These are phyloP conservation scores for Oscheius onirici DNA, from an alignment of 2,888 invertebrate species.

Conservation along the genomic window DNA sequence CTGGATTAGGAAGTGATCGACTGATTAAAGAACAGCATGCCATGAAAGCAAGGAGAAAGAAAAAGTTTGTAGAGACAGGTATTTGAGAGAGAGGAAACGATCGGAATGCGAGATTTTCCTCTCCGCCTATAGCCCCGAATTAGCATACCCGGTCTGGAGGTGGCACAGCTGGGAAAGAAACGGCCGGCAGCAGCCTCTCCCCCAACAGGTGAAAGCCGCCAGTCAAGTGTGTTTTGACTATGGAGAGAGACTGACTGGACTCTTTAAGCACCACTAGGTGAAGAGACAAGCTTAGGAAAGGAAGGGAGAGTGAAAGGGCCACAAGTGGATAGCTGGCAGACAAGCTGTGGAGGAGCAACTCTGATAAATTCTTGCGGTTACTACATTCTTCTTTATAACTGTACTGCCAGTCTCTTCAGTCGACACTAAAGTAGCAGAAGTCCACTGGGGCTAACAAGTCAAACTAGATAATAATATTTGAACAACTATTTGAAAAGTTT, in stretches of 20 bases:
- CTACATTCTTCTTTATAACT: too few relatives aligned
- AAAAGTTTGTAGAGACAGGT: background rate
- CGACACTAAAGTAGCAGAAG: too few relatives aligned
- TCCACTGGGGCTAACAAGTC: too few relatives aligned
- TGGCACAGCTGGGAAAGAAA: too few relatives aligned
- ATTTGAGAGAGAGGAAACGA: background rate
- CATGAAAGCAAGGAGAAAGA: background rate
- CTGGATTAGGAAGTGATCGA: constrained; percentile 11
- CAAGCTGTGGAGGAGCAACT: too few relatives aligned
- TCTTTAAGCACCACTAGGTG: constrained; percentile 14
- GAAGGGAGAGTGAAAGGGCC: background rate
- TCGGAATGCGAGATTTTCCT: constrained; percentile 12
- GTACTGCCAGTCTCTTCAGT: too few relatives aligned
- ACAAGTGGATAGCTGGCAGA: background rate
- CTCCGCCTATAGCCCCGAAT: background rate
- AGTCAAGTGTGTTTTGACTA: constrained; percentile 27
- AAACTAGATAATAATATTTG: too few relatives aligned
- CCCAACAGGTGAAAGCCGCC: constrained; percentile 9
- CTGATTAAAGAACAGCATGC: constrained; percentile 1
- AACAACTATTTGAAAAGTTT: too few relatives aligned
- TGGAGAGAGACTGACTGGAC: background rate
- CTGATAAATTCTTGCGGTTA: too few relatives aligned
- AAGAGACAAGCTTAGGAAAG: background rate
- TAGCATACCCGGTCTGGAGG: constrained; percentile 7
- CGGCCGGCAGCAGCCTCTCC: too few relatives aligned